These are phyloP conservation scores for Cancer borealis DNA, from an alignment of 2,888 invertebrate species.

Conservation along the genomic window DNA sequence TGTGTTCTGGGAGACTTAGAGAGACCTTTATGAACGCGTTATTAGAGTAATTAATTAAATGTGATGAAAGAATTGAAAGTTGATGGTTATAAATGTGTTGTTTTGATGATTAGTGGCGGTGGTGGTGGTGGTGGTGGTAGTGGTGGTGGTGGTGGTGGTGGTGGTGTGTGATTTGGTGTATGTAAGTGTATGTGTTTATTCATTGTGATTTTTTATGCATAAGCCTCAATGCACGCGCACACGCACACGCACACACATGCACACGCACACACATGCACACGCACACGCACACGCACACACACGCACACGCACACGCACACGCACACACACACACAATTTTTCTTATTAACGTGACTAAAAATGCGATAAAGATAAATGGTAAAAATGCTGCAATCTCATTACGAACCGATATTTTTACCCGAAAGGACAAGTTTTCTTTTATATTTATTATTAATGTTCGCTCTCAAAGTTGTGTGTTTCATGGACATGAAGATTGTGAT, in stretches of 20 bases:
- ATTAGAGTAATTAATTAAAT: background rate
- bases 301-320: conserved; percentile 20
- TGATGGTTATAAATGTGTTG: background rate
- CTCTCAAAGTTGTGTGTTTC: no score
- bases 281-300: conserved; percentile 20
- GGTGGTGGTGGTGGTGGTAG: background rate
- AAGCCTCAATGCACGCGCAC: no score
- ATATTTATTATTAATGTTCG: no score
- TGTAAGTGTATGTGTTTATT: background rate
- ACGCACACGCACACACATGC: background rate
- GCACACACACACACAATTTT: background rate
- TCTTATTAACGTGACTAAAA: background rate
- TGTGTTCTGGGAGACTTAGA: no score
- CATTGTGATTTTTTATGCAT: background rate
- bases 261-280: conserved; percentile 20
- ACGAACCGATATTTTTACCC: no score
- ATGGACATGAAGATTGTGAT: no score
- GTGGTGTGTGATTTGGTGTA: background rate
- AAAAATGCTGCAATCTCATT: background rate
- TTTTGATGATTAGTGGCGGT: no score
- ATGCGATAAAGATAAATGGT: background rate
- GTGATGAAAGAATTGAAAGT: background rate
- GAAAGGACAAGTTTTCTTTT: no score
- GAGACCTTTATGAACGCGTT: background rate
- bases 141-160: background rate